Evolutionary conservation across 2,113 vertebrate species (phyloP).

Genomic region (Platysteira castanea): DNA sequence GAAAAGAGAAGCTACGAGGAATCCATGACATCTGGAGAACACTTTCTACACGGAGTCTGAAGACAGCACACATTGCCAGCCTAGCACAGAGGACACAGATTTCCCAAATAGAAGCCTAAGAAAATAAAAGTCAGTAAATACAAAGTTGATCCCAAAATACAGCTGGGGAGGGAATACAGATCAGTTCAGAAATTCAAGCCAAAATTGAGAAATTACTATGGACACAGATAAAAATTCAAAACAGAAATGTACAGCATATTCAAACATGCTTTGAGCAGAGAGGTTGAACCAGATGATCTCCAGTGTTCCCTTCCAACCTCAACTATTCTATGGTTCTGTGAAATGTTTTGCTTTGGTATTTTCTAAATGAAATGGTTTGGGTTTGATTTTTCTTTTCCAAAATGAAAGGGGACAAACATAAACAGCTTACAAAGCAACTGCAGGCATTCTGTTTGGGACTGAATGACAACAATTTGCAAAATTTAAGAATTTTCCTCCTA

Average conservation of each 20-base stretch:
- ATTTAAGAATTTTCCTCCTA: background rate
- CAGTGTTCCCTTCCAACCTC: slow-evolving; percentile 7
- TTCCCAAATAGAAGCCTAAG: background rate
- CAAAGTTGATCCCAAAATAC: background rate
- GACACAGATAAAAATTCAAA: background rate
- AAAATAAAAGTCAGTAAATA: background rate
- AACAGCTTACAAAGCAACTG: background rate
- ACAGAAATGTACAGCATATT: background rate
- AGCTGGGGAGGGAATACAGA: background rate
- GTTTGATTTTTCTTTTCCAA: background rate
- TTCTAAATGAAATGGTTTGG: slow-evolving; percentile 24
- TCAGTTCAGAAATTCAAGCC: background rate
- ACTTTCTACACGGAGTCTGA: background rate
- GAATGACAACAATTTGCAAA: background rate
- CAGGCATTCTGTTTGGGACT: background rate
- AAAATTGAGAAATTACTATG: background rate
- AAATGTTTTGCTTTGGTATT: slow-evolving; percentile 46
- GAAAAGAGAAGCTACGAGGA: background rate
- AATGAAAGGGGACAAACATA: slow-evolving; percentile 35
- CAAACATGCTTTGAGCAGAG: background rate
- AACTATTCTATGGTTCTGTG: slow-evolving; percentile 27
- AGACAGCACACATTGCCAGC: background rate
- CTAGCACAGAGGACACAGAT: background rate
- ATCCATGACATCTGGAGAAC: background rate
- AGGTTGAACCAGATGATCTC: background rate